Evolutionary conservation across 2,113 vertebrate genomes (phyloP).

Genomic region (Neopipo cinnamomea): DNA sequence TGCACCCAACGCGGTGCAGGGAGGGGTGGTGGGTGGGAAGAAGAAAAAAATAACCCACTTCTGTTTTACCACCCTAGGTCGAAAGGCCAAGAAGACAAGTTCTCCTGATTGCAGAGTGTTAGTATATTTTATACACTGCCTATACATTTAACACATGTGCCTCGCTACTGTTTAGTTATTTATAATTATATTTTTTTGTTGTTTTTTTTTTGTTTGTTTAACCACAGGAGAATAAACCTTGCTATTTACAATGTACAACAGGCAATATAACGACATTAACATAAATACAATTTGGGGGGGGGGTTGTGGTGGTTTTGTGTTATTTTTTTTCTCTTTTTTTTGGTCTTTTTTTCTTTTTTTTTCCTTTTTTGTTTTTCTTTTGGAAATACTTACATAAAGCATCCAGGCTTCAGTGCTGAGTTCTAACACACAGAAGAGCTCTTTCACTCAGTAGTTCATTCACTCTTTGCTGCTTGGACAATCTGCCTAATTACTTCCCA

Average conservation of each 20-base stretch:
- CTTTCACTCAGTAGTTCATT: conserved; percentile 93
- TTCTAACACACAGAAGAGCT: conserved; percentile 79
- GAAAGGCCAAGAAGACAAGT: conserved; percentile 57
- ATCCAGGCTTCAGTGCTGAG: conserved; percentile 87
- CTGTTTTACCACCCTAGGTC: conserved; percentile 44
- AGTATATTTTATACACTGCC: conserved; percentile 61
- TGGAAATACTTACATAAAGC: conserved; percentile 84
- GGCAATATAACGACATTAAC: conserved; percentile 79
- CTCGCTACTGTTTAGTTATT: conserved; percentile 72
- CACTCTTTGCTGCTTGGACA: conserved; percentile 64
- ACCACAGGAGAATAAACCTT: conserved; percentile 91
- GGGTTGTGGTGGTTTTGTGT: background rate
- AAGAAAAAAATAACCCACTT: conserved; percentile 21
- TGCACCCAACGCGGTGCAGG: background rate
- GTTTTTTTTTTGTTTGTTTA: background rate
- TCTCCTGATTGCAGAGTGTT: conserved; percentile 66
- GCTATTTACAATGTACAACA: conserved; percentile 83
- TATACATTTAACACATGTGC: conserved; percentile 77
- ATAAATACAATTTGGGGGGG: conserved; percentile 69
- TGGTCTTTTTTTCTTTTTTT: background rate
- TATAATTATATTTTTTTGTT: conserved; percentile 29
- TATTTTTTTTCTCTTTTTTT: background rate
- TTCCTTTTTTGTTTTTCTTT: background rate
- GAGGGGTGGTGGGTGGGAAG: background rate
- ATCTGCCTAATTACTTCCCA: background rate